phyloP scores from a whole-genome alignment of 2,888 invertebrate genomes.

The Lordiphosa fenestrarum region DNA sequence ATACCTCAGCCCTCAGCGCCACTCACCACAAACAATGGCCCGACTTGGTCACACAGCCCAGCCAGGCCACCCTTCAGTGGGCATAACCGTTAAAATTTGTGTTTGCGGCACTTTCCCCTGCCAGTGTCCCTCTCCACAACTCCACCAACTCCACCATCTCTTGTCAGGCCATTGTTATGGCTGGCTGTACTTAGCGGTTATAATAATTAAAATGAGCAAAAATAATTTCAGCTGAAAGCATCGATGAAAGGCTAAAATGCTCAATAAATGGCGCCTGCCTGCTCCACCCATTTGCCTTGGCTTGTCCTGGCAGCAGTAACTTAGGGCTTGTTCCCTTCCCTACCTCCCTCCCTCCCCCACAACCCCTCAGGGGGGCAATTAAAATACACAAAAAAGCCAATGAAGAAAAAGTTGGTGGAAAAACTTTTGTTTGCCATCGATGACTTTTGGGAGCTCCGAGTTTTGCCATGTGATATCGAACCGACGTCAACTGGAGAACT shows the following conservation, averaged over 20 bases:
- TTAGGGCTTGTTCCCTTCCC: slow-evolving; percentile 47
- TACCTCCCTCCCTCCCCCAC: not conserved
- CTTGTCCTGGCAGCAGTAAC: slow-evolving; percentile 29
- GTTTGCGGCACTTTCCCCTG: slow-evolving; percentile 37
- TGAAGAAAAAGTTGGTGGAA: slow-evolving; percentile 61
- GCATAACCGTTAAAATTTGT: slow-evolving; percentile 69
- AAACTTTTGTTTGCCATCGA: slow-evolving; percentile 62
- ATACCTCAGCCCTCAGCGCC: no score
- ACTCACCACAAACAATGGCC: not conserved
- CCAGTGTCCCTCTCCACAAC: not conserved
- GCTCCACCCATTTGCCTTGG: not conserved
- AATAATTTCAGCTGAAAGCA: slow-evolving; percentile 72
- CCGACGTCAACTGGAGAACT: slow-evolving; percentile 2
- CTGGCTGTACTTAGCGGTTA: slow-evolving; percentile 63
- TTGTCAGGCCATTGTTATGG: slow-evolving; percentile 34
- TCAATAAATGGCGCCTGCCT: slow-evolving; percentile 57
- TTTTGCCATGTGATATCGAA: slow-evolving; percentile 66
- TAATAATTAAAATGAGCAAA: slow-evolving; percentile 75
- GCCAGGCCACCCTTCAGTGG: slow-evolving; percentile 24
- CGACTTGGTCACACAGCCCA: not conserved
- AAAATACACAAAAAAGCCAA: slow-evolving; percentile 58
- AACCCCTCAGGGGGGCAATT: slow-evolving; percentile 68
- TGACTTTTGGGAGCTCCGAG: slow-evolving; percentile 46
- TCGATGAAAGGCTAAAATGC: slow-evolving; percentile 73
- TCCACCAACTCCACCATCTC: not conserved